Evolutionary conservation across 2,888 invertebrate species (phyloP).

Genomic region (Rutpela maculata): DNA sequence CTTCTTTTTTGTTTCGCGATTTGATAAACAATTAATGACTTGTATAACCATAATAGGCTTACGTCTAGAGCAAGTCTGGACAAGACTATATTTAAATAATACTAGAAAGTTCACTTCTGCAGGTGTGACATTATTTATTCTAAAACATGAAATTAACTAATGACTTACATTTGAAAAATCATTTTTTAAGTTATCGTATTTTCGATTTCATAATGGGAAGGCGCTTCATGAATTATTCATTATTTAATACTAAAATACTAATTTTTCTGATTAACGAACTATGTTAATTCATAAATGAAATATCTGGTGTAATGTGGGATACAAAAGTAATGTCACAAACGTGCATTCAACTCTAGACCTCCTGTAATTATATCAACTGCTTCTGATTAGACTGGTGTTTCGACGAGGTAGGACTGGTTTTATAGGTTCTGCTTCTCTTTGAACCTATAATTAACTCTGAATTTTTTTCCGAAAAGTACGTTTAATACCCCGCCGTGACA

Average conservation of each 20-base stretch:
- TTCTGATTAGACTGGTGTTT: too few species aligned
- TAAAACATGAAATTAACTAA: conserved; percentile 6
- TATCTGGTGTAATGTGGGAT: too few species aligned
- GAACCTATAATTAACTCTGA: too few species aligned
- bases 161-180: conserved; percentile 5
- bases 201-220: background rate
- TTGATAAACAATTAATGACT: conserved; percentile 23
- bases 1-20: conserved; percentile 11
- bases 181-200: background rate
- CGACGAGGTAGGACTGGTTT: too few species aligned
- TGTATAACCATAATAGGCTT: conserved; percentile 20
- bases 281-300: background rate
- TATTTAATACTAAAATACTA: background rate
- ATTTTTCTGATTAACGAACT: background rate
- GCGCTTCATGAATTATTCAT: conserved; percentile 1
- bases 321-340: too few species aligned
- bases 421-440: too few species aligned
- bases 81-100: background rate
- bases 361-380: too few species aligned
- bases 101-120: conserved; percentile 24
- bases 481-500: too few species aligned
- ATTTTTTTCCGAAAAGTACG: too few species aligned
- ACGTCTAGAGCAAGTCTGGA: conserved; percentile 26
- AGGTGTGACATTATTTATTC: conserved; percentile 26
- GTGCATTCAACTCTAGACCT: too few species aligned